Conservation (phyloP, 2,797 vertebrate species). For the Psittacula derbiana region DNA sequence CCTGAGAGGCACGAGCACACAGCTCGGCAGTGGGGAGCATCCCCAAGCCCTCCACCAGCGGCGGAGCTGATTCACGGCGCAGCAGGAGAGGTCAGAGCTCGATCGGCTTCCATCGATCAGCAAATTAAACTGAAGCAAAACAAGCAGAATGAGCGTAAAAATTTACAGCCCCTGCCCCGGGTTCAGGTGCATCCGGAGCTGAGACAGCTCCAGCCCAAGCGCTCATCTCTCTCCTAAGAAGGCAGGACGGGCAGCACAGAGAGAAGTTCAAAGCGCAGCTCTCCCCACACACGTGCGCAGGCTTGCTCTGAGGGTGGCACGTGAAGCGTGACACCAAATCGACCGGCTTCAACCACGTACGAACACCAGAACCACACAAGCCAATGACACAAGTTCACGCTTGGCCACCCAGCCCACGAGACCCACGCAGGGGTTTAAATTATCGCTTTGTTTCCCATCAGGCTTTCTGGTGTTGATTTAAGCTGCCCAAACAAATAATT, state of each 20-base stretch:
- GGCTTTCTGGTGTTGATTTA: constrained; percentile 71
- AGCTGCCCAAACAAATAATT: constrained; percentile 78
- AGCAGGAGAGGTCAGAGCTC: constrained; percentile 56
- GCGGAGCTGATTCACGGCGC: constrained; percentile 31
- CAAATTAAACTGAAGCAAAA: constrained; percentile 66
- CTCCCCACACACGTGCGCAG: not conserved
- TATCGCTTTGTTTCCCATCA: constrained; percentile 63
- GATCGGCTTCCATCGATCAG: constrained; percentile 54
- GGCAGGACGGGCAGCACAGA: rapidly evolving
- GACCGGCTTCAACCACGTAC: not conserved
- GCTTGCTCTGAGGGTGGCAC: rapidly evolving
- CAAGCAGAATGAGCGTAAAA: constrained; percentile 51
- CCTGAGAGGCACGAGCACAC: rapidly evolving
- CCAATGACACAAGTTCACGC: constrained; percentile 7
- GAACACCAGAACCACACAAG: not conserved
- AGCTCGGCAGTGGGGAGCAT: not conserved
- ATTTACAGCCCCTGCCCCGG: not conserved
- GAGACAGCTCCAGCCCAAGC: not conserved
- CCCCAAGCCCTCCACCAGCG: not conserved
- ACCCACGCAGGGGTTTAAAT: constrained; percentile 62
- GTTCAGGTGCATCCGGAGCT: constrained; percentile 24
- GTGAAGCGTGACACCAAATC: rapidly evolving
- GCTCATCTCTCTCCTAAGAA: not conserved
- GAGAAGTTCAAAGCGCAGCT: rapidly evolving
- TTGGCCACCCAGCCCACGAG: constrained; percentile 48